Conservation (phyloP, 2,797 vertebrate genomes). For the Sebastes trivittatus region DNA sequence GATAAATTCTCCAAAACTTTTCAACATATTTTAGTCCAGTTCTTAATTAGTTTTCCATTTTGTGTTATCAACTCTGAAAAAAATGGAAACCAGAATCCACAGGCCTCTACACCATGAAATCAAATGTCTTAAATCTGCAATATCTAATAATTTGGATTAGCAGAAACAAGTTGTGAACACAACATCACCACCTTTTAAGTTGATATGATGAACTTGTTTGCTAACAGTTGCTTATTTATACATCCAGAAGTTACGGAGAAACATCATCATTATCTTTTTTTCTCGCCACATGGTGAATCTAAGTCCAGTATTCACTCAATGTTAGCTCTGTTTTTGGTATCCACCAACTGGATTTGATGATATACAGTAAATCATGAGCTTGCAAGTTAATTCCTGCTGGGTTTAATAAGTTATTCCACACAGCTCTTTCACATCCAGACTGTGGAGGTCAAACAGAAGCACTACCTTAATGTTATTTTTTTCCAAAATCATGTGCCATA, state of each 20-base stretch:
- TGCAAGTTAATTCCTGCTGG: neutral
- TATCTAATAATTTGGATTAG: neutral
- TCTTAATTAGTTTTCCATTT: neutral
- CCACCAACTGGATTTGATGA: neutral
- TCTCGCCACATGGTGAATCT: too few relatives aligned
- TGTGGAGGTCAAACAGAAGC: neutral
- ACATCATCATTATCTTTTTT: neutral
- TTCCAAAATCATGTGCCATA: neutral
- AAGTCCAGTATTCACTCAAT: neutral
- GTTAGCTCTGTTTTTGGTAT: neutral
- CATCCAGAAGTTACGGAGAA: neutral
- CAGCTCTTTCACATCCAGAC: neutral
- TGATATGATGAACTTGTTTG: neutral
- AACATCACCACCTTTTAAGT: neutral
- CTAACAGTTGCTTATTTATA: neutral
- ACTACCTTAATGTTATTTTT: neutral
- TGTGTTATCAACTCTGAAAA: neutral
- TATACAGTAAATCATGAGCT: neutral
- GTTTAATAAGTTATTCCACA: neutral
- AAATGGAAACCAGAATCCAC: too few relatives aligned
- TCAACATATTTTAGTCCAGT: neutral
- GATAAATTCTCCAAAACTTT: accelerated
- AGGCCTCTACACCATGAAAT: too few relatives aligned
- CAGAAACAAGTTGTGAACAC: neutral
- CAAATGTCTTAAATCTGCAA: too few relatives aligned